Evolutionary conservation across 1,140 invertebrate species (phyloP).

Genomic region (Lithobius niger): DNA sequence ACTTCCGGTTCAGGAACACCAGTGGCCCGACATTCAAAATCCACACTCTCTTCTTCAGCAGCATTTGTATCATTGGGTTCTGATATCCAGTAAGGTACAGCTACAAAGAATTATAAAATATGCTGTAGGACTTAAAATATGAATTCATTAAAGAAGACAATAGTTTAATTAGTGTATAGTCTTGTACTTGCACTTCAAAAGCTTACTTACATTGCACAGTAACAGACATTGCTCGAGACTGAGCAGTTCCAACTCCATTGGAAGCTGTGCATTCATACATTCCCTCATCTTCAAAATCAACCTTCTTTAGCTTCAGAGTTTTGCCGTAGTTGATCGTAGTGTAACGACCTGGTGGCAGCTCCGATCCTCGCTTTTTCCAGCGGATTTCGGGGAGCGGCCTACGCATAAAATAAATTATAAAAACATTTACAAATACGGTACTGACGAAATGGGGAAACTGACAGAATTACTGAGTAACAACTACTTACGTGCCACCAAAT

Average conservation of each 20-base stretch:
- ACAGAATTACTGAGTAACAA: neutral
- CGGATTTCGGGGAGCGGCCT: constrained; percentile 38
- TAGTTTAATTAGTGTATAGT: neutral
- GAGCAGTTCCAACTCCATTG: constrained; percentile 70
- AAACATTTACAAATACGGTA: neutral
- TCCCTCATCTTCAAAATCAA: constrained; percentile 72
- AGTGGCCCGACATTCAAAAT: constrained; percentile 72
- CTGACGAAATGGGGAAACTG: neutral
- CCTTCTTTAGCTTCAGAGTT: constrained; percentile 70
- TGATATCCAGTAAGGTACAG: constrained; percentile 82
- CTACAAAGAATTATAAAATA: constrained; percentile 28
- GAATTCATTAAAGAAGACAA: neutral
- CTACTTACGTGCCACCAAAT: constrained; percentile 69
- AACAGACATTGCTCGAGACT: constrained; percentile 70
- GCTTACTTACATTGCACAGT: constrained; percentile 51
- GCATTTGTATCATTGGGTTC: constrained; percentile 77
- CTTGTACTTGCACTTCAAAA: too few relatives aligned
- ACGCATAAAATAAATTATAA: constrained; percentile 6
- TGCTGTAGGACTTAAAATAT: neutral
- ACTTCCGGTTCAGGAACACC: constrained; percentile 81
- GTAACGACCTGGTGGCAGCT: constrained; percentile 50
- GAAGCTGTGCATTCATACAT: constrained; percentile 79
- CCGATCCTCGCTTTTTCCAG: constrained; percentile 65
- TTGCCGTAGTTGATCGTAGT: constrained; percentile 77
- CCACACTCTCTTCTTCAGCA: constrained; percentile 78